A percentile compares a stretch with the other conserved stretches of the same genome.
phyloP scores from a whole-genome alignment of 37 sponge, comb jelly and placozoan genomes.

The Halichondria panicea region DNA sequence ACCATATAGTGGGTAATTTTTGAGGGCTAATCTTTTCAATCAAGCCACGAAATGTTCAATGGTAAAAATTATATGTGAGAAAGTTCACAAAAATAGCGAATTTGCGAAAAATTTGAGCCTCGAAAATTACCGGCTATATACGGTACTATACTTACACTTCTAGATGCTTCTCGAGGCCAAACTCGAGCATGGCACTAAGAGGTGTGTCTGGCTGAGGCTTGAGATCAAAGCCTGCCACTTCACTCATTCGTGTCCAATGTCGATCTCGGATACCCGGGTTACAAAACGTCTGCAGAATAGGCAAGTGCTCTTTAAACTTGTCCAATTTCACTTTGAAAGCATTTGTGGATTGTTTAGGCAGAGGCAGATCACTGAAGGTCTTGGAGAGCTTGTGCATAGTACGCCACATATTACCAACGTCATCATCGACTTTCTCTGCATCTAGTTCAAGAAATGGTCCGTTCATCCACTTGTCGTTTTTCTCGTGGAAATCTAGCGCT shows the following conservation, averaged over 20 bases:
- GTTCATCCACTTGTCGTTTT: conserved; percentile 95
- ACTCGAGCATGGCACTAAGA: conserved; percentile 79
- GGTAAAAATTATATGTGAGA: neutral
- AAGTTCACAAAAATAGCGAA: neutral
- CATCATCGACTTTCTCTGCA: conserved; percentile 93
- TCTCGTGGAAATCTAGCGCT: conserved; percentile 74
- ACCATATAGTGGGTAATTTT: too few species aligned
- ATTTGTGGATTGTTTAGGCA: conserved; percentile 84
- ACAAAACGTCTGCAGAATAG: conserved; percentile 86
- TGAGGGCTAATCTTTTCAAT: too few species aligned
- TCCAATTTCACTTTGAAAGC: conserved; percentile 86
- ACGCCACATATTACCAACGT: conserved; percentile 87
- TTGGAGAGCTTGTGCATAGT: conserved; percentile 89
- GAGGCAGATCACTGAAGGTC: conserved; percentile 82
- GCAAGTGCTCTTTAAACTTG: conserved; percentile 90
- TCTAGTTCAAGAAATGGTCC: conserved; percentile 91
- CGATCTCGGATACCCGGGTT: conserved; percentile 94
- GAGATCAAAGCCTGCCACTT: conserved; percentile 87
- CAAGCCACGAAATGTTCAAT: too few species aligned
- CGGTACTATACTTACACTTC: conserved; percentile 71
- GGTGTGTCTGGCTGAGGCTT: conserved; percentile 90
- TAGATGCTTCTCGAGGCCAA: conserved; percentile 81
- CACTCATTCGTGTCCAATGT: conserved; percentile 95
- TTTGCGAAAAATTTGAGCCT: too few species aligned
- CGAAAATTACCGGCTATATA: too few species aligned